Evolutionary conservation across 2,888 invertebrate species (phyloP), one percentile per base, ranked within the genome.

Genomic region (Allygus modestus): DNA sequence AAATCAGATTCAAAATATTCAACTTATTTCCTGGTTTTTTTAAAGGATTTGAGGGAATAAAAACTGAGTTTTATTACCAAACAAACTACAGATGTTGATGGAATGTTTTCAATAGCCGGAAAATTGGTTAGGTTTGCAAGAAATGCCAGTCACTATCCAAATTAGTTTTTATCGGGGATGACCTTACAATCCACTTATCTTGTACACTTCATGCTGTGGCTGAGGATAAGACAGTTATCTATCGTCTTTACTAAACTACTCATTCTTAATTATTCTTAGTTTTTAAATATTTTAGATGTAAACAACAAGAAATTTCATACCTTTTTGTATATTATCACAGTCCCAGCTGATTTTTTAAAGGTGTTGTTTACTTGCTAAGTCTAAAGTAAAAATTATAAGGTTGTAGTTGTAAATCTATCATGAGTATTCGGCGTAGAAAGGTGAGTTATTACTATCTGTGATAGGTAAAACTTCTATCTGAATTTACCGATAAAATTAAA

Each of bases 341-440:
- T 58, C 26, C 9, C 26, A 20, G 26, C 58, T 23, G 37, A 7
- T 37, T 37, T 28, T 65, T 28, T 9, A 17, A 2, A n/a, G 5
- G 54, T 54, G 5, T 65, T 65, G 28, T 65, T 65, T 65, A 15
- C 15, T 31, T 26, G 31, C 37, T 37, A 37, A 2, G 28, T 4
- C 5, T 65, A 65, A 31, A 11, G 20, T 20, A 20, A 23, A 54
- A 23, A 9, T 23, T 31, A 2, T 28, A 65, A 65, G 31, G 65
- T 31, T 28, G 65, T 28, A 65, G 23, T 11, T 37, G n/a, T n/a
- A n/a, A 15, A 58, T 58, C 15, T 51, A 77, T 26, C 77, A 77
- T 77, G 77, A 46, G 51, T 46, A 17, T 77, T 43, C 77, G 77
- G 0, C 23, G 51, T 5, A 20, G 77, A 51, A 77, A 77, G 77